phyloP scores from a whole-genome alignment of 2,113 vertebrate species.

The Xenopus laevis region DNA sequence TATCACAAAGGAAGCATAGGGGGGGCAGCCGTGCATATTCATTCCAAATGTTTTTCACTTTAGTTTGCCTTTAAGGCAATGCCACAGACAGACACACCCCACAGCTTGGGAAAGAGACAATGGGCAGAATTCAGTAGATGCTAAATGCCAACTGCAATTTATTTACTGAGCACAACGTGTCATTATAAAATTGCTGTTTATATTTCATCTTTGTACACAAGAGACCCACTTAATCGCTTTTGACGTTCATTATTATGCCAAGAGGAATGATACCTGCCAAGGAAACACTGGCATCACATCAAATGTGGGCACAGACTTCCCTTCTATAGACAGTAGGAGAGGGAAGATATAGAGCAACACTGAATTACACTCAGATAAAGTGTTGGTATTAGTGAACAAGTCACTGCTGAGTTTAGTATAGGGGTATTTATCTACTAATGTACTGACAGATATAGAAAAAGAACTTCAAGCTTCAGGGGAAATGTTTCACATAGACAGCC shows the following conservation, averaged over 20 bases:
- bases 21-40: too few relatives aligned
- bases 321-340: too few relatives aligned
- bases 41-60: too few relatives aligned
- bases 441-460: too few relatives aligned
- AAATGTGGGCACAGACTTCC: background rate
- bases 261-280: background rate
- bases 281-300: background rate
- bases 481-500: too few relatives aligned
- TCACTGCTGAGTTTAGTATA: too few relatives aligned
- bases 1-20: too few relatives aligned
- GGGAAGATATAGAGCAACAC: too few relatives aligned
- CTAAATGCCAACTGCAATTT: background rate
- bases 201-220: background rate
- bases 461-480: too few relatives aligned
- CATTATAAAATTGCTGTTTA: constrained; percentile 2
- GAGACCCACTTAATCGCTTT: background rate
- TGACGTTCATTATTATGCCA: background rate
- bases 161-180: background rate
- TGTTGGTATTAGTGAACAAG: too few relatives aligned
- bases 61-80: background rate
- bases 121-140: background rate
- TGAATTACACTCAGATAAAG: too few relatives aligned
- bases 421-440: too few relatives aligned
- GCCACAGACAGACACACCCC: background rate
- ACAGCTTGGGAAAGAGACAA: background rate